These are phyloP conservation scores for Chlorospingus semifuscus DNA, from an alignment of 2,797 vertebrate species.

Conservation along the genomic window DNA sequence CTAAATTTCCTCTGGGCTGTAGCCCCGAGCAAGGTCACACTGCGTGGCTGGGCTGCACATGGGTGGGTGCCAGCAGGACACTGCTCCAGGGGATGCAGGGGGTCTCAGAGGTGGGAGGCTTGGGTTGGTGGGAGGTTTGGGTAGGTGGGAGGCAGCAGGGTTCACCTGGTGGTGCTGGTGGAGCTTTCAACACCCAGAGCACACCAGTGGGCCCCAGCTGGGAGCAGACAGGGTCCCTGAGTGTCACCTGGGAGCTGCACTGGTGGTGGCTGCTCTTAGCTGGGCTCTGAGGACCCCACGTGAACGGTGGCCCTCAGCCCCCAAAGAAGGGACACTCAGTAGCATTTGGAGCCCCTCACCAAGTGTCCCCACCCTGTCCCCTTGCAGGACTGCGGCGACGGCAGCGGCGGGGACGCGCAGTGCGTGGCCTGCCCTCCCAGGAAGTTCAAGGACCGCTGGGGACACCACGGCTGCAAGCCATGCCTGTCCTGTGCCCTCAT, in stretches of 20 bases:
- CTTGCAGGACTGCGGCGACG: constrained; percentile 78
- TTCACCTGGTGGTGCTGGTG: rapidly evolving
- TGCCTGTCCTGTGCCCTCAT: constrained; percentile 80
- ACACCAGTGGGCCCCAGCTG: rapidly evolving
- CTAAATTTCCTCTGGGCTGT: neutral
- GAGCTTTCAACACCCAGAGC: neutral
- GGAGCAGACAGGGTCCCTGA: rapidly evolving
- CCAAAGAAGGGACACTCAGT: neutral
- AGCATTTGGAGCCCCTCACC: rapidly evolving
- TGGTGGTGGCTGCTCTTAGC: rapidly evolving
- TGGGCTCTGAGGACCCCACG: neutral
- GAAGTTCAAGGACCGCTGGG: constrained; percentile 80
- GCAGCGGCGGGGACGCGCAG: constrained; percentile 64
- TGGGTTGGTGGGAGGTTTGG: neutral
- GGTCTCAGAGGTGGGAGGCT: rapidly evolving
- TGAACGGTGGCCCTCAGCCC: rapidly evolving
- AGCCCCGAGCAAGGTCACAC: rapidly evolving
- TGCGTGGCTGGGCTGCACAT: rapidly evolving
- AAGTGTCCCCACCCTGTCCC: rapidly evolving
- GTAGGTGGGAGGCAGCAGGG: rapidly evolving
- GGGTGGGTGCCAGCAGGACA: neutral
- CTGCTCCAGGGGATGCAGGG: neutral
- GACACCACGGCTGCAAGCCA: constrained; percentile 76
- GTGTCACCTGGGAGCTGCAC: neutral
- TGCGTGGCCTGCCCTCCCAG: constrained; percentile 73